Evolutionary conservation across 2,797 vertebrate genomes (phyloP), one percentile per base, ranked within the genome.

Genomic region (Labroides dimidiatus): DNA sequence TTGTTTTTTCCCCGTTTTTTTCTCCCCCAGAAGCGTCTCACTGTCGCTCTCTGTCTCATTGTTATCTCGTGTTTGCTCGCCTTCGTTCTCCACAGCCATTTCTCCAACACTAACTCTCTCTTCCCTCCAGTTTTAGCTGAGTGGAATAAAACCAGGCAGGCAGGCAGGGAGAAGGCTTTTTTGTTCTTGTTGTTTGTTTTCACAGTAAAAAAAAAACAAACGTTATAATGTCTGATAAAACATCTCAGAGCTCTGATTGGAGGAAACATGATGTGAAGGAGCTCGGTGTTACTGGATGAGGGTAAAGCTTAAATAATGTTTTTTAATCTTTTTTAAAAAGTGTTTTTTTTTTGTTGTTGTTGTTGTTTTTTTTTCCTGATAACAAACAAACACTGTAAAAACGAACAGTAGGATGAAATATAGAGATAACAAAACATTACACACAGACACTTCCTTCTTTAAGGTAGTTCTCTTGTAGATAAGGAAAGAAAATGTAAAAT

Each of bases 11-110:
- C 51, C 1, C 0, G 5, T 33, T 67, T 77, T 69, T 47, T 57
- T 76, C 64, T 58, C 23, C 66, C 84, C 72, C 67, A 65, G 61
- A 77, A 86, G 81, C 78, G 2, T 81, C 72, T 86, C 72, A n/a
- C 49, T 78, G 78, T 78, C 74, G 52, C 82, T 84, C 61, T 77
- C 67, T n/a, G 58, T 82, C 53, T 82, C 70, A 73, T 82, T 78
- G 78, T 82, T 87, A 73, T 80, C 73, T 75, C 7, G 37, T 77
- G 59, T 80, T 77, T 75, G 57, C 66, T 75, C 0, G 41, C 74
- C 65, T 72, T 56, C 75, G 57, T 68, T 17, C 65, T 78, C 69
- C 48, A 33, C 16, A 84, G 68, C 63, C 45, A 80, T 87, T 82
- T 84, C 72, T 76, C 55, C n/a, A 57, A 76, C 70, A 72, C 66